Conservation (phyloP, 2,113 vertebrate species). For the Rana temporaria region DNA sequence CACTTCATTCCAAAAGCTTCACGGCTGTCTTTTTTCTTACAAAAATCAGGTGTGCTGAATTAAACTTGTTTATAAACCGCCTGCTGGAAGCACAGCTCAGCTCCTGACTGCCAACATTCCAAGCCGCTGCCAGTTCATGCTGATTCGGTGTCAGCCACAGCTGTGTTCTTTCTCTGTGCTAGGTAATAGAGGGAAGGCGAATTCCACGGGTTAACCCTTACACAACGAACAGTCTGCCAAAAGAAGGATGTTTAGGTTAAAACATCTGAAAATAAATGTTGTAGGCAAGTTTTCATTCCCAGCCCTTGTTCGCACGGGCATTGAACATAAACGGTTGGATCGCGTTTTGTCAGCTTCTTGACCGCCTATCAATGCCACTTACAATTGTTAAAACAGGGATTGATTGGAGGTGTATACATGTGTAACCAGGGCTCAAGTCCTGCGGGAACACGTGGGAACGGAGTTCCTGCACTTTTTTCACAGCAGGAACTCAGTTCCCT, state of each 20-base stretch:
- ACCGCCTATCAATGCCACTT: too few relatives aligned
- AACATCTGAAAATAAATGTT: background rate
- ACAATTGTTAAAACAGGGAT: too few relatives aligned
- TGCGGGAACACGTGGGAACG: too few relatives aligned
- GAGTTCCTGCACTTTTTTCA: too few relatives aligned
- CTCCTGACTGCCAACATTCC: constrained; percentile 35
- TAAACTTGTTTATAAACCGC: constrained; percentile 29
- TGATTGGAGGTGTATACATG: too few relatives aligned
- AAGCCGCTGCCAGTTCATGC: constrained; percentile 38
- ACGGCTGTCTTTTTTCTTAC: constrained; percentile 53
- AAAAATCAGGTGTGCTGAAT: constrained; percentile 33
- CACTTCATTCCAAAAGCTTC: constrained; percentile 41
- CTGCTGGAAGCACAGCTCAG: constrained; percentile 30
- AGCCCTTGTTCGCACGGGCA: too few relatives aligned
- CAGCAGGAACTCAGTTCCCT: too few relatives aligned
- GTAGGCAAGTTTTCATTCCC: too few relatives aligned
- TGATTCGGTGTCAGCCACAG: constrained; percentile 55
- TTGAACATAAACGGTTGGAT: too few relatives aligned
- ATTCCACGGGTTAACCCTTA: constrained; percentile 44
- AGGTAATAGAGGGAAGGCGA: constrained; percentile 35
- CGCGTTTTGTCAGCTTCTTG: too few relatives aligned
- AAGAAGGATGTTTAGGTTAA: background rate
- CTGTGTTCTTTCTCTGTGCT: constrained; percentile 49
- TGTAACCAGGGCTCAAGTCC: too few relatives aligned
- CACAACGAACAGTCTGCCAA: background rate